These are phyloP conservation scores for Mythimna albipuncta DNA, from an alignment of 2,888 invertebrate species.

Conservation along the genomic window DNA sequence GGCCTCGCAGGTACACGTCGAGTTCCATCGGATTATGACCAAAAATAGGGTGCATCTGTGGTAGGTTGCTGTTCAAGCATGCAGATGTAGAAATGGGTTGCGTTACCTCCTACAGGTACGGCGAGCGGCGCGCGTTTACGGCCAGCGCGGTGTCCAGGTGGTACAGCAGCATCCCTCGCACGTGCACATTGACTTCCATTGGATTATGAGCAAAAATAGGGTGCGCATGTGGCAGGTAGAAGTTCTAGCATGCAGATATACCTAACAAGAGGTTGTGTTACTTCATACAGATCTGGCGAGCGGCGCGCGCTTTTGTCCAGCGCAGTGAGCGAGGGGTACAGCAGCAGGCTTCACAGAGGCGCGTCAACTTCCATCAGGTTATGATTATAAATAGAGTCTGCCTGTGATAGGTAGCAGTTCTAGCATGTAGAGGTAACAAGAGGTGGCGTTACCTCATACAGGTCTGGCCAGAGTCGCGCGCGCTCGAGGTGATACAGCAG, in stretches of 20 bases:
- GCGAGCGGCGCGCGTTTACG: slow-evolving; percentile 67
- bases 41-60: no score
- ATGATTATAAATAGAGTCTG: no score
- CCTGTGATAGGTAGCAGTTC: no score
- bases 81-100: no score
- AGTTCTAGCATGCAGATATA: no score
- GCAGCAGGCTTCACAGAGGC: slow-evolving; percentile 87
- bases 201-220: no score
- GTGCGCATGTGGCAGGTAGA: no score
- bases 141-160: slow-evolving; percentile 59
- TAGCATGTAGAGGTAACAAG: no score
- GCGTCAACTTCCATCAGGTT: slow-evolving; percentile 70
- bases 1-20: no score
- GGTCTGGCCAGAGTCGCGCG: slow-evolving; percentile 85
- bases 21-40: no score
- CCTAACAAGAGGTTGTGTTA: slow-evolving; percentile 41
- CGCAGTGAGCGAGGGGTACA: slow-evolving; percentile 89
- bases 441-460: slow-evolving; percentile 56
- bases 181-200: slow-evolving; percentile 86
- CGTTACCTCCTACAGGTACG: slow-evolving; percentile 74
- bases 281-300: slow-evolving; percentile 85
- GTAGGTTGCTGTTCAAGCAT: no score
- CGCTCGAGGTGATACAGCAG: slow-evolving; percentile 89
- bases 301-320: slow-evolving; percentile 89
- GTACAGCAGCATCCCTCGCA: slow-evolving; percentile 87